Evolutionary conservation across 2,888 invertebrate species (phyloP), one percentile per base, ranked within the genome.

Genomic region (Luperina testacea): DNA sequence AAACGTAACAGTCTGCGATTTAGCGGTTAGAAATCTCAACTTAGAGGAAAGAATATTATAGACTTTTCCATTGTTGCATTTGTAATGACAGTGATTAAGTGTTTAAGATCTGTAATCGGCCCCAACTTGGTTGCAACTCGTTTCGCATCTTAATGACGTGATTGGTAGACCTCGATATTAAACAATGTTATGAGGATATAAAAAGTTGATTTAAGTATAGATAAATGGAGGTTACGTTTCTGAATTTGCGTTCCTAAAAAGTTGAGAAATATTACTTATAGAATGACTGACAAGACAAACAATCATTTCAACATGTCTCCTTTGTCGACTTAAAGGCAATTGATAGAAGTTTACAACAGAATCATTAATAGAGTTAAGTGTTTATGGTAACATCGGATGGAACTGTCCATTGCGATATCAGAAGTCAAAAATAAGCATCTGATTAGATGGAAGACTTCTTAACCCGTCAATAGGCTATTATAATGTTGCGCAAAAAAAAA

Each of bases 11-110:
- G 65, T 51, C 59, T 48, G 65, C 75, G 45, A 79, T 77, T 90
- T 89, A 91, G 93, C 89, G 92, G 92, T 94, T 93, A 92, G 92
- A 94, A 93, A 94, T 90, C 89, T 84, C 87, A 86, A 89, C 87
- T 89, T 87, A 86, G 74, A 90, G 88, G 90, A 91, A 91, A 89
- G 86, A 86, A 84, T 86, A 88, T 77, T 80, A 83, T 69, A 88
- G 71, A 76, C 68, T 85, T 86, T 85, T 80, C 72, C 67, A 87
- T 87, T 87, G 86, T 88, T 80, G 65, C 83, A 86, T 83, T 79
- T 67, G 81, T 85, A 81, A 80, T 82, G 82, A 85, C 84, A 82
- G 89, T 85, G 76, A 86, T 90, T 88, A 80, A 83, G 78, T 84
- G 78, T 82, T 85, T 81, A 81, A 83, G 79, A 85, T 83, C 77